Conservation (phyloP, 2,797 vertebrate species). For the Rhinella marina region DNA sequence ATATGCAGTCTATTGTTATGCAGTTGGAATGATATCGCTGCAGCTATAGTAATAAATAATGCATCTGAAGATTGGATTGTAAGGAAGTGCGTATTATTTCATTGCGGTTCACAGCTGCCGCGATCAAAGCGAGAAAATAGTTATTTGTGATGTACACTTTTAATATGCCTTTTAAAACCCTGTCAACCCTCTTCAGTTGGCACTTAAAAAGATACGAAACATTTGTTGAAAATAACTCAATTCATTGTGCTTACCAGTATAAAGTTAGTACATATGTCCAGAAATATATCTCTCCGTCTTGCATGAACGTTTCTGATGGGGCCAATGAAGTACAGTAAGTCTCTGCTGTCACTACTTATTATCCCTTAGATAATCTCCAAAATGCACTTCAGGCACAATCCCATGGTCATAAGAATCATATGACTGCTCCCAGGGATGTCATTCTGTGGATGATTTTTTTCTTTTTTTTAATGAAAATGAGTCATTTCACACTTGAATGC, state of each 20-base stretch:
- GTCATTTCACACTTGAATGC: background rate
- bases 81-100: slow-evolving; percentile 35
- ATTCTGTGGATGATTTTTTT: background rate
- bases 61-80: slow-evolving; percentile 31
- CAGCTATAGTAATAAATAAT: slow-evolving; percentile 49
- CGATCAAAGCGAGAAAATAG: slow-evolving; percentile 25
- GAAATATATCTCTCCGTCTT: background rate
- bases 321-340: background rate
- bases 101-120: slow-evolving; percentile 17
- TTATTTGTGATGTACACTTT: slow-evolving; percentile 38
- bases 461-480: background rate
- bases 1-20: slow-evolving; percentile 3
- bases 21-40: slow-evolving; percentile 1
- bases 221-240: background rate
- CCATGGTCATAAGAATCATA: background rate
- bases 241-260: background rate
- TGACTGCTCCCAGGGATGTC: background rate
- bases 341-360: background rate
- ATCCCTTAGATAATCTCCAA: background rate
- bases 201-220: background rate
- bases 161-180: slow-evolving; percentile 34
- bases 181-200: background rate
- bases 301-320: background rate
- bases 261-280: background rate
- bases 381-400: background rate